Percentiles rank a stretch among this genome's conserved stretches.
phyloP scores from a whole-genome alignment of 37 sponge, comb jelly and placozoan species.

The Halisarca cf. caerulea region DNA sequence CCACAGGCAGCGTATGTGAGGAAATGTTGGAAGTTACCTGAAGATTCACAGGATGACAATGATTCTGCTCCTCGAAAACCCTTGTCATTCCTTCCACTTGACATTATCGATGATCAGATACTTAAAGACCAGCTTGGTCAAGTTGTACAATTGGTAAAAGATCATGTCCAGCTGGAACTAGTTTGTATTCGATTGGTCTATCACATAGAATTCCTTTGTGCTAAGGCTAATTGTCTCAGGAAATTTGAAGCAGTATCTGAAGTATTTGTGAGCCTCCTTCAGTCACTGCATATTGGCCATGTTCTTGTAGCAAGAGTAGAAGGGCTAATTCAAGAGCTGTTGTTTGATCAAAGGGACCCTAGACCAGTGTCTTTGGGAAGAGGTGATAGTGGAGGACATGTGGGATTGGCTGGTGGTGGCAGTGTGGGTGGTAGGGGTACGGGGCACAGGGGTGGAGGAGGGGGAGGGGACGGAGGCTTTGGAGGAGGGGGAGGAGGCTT shows the following conservation, averaged over 20 bases:
- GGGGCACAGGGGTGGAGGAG: no score
- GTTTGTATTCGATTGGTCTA: not conserved
- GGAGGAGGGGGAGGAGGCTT: not conserved
- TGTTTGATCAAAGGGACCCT: not conserved
- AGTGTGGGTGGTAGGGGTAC: not conserved
- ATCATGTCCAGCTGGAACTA: not conserved
- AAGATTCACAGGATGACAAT: not conserved
- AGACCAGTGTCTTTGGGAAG: not conserved
- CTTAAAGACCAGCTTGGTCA: not conserved
- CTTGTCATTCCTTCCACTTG: not conserved
- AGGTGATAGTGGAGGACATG: not conserved
- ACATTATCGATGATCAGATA: not conserved
- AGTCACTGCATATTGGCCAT: no score
- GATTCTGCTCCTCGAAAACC: not conserved
- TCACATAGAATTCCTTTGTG: not conserved
- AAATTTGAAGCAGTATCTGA: not conserved
- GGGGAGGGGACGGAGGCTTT: not conserved
- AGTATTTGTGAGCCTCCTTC: not conserved
- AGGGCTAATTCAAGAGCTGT: not conserved
- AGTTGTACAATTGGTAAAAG: not conserved
- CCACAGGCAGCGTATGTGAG: not conserved
- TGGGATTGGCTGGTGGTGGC: not conserved
- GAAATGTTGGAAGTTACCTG: not conserved
- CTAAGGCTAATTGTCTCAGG: not conserved
- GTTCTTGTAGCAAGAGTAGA: not conserved